Percentiles rank a stretch among this genome's conserved stretches.
Evolutionary conservation across 2,888 invertebrate genomes (phyloP).

Genomic region (Zygothrica quintamaculata): DNA sequence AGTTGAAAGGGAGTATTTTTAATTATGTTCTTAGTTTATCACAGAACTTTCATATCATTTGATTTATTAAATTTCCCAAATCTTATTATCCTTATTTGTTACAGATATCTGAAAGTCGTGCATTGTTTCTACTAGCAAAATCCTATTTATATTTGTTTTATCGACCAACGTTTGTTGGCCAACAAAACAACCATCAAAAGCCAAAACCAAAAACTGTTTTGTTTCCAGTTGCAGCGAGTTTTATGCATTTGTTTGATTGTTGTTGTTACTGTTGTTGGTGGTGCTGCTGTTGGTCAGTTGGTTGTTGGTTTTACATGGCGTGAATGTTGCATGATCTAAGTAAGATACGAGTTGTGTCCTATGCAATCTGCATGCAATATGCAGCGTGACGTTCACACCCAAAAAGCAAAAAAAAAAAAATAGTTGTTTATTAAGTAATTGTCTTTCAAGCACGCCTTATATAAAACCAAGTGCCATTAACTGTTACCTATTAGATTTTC

Average conservation of each 20-base stretch:
- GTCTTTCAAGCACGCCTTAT: conserved; percentile 30
- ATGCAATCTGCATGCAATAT: conserved; percentile 46
- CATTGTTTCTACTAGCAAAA: not conserved
- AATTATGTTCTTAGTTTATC: too few relatives aligned
- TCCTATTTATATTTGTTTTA: conserved; percentile 20
- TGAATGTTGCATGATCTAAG: conserved; percentile 52
- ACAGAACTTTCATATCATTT: not conserved
- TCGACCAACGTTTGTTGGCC: conserved; percentile 32
- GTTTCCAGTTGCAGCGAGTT: conserved; percentile 41
- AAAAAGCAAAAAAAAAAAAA: too few relatives aligned
- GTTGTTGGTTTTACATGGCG: conserved; percentile 39
- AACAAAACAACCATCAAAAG: conserved; percentile 37
- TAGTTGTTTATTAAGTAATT: conserved; percentile 44
- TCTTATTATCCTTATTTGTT: too few relatives aligned
- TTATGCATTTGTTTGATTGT: conserved; percentile 32
- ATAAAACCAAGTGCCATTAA: conserved; percentile 27
- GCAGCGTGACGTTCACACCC: conserved; percentile 60
- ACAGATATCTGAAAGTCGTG: not conserved
- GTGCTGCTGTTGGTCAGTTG: not conserved
- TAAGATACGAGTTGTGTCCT: conserved; percentile 38
- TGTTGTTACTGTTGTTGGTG: conserved; percentile 4
- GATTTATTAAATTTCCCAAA: not conserved
- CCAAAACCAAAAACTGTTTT: conserved; percentile 39
- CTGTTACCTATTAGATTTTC: too few relatives aligned
- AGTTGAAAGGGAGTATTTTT: too few relatives aligned